Evolutionary conservation across 2,888 invertebrate species (phyloP), one percentile per base, ranked within the genome.

Genomic region (Blastobasis adustella): DNA sequence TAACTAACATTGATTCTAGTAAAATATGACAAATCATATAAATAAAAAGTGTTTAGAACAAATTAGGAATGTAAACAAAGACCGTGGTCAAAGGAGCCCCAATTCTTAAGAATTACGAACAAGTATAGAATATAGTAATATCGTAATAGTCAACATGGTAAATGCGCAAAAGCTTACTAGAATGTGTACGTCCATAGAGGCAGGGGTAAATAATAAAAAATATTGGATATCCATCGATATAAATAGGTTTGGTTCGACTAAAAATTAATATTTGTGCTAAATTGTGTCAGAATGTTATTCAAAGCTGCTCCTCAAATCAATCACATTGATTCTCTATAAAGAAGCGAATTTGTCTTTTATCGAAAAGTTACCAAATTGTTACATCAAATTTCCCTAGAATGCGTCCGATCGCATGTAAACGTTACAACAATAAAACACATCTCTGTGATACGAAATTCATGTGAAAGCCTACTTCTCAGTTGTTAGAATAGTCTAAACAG

Each of bases 81-180:
- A 65, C 46, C 50, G 50, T 58, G 59, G 58, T 55, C 52, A 58
- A 65, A 63, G 65, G 62, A 62, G 66, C 76, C 69, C 69, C 71
- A 64, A 70, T 42, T 43, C 58, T 46, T 62, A 42, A 7, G 42
- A 42, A 42, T 10, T 54, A 54, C 65, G 73, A 73, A 72, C 54
- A 62, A 62, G 59, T 69, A 69, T 67, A 73, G 66, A 73, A 60
- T 60, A 66, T 72, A 73, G 66, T 71, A 73, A 76, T 81, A 81
- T 78, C 70, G 69, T 74, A 85, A 80, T 84, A 86, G 79, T 86
- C 83, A 88, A 88, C 87, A 85, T 84, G 75, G 84, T 87, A 87
- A 82, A 87, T 79, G 81, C 79, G 70, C 79, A 85, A 81, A 86
- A 85, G 84, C 85, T 82, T 83, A 79, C 62, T 74, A 76, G 66